Percentiles rank a stretch among this genome's conserved stretches.
Evolutionary conservation across 2,888 invertebrate species (phyloP).

Genomic region (Polia nebulosa): DNA sequence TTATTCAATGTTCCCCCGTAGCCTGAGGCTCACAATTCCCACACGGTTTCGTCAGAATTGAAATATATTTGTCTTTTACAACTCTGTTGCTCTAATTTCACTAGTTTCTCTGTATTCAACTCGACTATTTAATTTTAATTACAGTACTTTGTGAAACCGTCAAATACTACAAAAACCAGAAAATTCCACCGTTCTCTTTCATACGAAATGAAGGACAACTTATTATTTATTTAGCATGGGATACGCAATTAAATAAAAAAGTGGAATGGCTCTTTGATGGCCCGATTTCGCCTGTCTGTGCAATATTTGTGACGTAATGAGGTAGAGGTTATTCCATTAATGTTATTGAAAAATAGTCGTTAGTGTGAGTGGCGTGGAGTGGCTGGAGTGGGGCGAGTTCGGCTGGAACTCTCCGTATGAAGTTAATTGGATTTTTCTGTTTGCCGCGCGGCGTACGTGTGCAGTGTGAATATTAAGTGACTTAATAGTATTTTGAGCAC

Average conservation of each 20-base stretch:
- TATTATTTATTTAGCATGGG: slow-evolving; percentile 55
- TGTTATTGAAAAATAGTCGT: slow-evolving; percentile 86
- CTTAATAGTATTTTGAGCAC: slow-evolving; percentile 80
- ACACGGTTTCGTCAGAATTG: slow-evolving; percentile 52
- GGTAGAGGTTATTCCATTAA: slow-evolving; percentile 80
- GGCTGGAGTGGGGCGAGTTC: slow-evolving; percentile 72
- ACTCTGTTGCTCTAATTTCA: slow-evolving; percentile 36
- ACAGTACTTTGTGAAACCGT: slow-evolving; percentile 7
- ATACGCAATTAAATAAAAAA: slow-evolving; percentile 65
- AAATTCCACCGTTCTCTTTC: not conserved
- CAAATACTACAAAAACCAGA: not conserved
- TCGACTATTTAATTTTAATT: slow-evolving; percentile 31
- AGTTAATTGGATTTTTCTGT: slow-evolving; percentile 90
- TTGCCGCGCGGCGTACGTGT: slow-evolving; percentile 84
- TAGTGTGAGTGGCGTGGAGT: slow-evolving; percentile 78
- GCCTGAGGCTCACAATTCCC: slow-evolving; percentile 49
- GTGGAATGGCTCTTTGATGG: slow-evolving; percentile 64
- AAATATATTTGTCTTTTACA: slow-evolving; percentile 58
- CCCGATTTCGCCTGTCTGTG: slow-evolving; percentile 59
- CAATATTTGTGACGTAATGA: slow-evolving; percentile 72
- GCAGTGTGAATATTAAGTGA: slow-evolving; percentile 85
- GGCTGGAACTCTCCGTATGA: slow-evolving; percentile 83
- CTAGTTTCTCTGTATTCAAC: slow-evolving; percentile 31
- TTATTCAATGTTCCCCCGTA: slow-evolving; percentile 51
- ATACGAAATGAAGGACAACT: slow-evolving; percentile 46